Percentiles rank a stretch among this genome's conserved stretches.
phyloP scores from a whole-genome alignment of 2,888 invertebrate species.

The Philereme transversata region DNA sequence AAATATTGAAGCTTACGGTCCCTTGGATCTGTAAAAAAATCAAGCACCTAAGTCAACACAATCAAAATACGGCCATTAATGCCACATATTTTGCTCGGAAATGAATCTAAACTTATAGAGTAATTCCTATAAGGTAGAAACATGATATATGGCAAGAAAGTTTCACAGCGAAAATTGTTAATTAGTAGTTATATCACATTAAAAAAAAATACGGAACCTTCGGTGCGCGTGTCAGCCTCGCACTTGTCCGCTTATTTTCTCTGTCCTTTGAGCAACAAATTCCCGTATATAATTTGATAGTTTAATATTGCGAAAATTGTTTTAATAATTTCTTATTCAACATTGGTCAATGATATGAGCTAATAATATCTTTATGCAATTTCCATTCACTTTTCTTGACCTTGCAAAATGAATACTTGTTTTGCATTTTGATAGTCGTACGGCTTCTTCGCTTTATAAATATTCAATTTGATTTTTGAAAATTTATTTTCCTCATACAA shows the following conservation, averaged over 20 bases:
- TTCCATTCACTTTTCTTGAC: slow-evolving; percentile 16
- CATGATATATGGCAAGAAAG: too few relatives aligned
- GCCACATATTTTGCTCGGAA: too few relatives aligned
- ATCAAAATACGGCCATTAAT: too few relatives aligned
- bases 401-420: slow-evolving; percentile 8
- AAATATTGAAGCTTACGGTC: too few relatives aligned
- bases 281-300: not conserved
- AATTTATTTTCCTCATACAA: not conserved
- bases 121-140: too few relatives aligned
- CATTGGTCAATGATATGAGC: not conserved
- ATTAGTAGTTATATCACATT: too few relatives aligned
- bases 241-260: slow-evolving; percentile 41
- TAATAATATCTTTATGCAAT: slow-evolving; percentile 14
- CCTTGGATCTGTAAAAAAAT: too few relatives aligned
- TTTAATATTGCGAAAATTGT: not conserved
- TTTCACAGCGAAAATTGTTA: too few relatives aligned
- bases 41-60: too few relatives aligned
- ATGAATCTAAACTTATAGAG: too few relatives aligned
- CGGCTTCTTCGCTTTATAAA: slow-evolving; percentile 7
- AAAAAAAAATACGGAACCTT: too few relatives aligned
- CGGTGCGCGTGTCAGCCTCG: too few relatives aligned
- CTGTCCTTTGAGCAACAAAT: slow-evolving; percentile 18
- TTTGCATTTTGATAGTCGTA: slow-evolving; percentile 15
- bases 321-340: slow-evolving; percentile 29
- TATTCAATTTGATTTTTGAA: slow-evolving; percentile 4